Evolutionary conservation across 2,113 vertebrate genomes (phyloP), one percentile per base, ranked within the genome.

Genomic region (Xyrauchen texanus): DNA sequence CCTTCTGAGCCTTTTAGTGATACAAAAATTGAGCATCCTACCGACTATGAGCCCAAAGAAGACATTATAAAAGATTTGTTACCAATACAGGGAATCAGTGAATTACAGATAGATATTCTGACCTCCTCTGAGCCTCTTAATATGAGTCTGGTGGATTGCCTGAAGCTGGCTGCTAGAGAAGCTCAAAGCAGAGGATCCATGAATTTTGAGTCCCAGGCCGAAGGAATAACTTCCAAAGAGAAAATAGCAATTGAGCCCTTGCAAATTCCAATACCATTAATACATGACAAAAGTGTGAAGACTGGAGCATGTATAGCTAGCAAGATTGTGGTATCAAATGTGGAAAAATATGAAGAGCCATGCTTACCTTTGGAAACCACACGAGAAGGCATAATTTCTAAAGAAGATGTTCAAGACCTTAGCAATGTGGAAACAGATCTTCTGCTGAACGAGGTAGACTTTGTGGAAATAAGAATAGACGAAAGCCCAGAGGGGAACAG

Each of bases 381-480:
- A n/a, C 10, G 78, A 7, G 76, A 81, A 55, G 72, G 44, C 45
- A 46, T 49, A 42, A 55, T 42, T 55, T n/a, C n/a, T 5, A 62
- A 52, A 9, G 55, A 60, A 55, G 62, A 75, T 63, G 58, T 46
- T 68, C 60, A 52, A 7, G 15, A 55, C 11, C 4, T 34, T 16
- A 5, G n/a, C 9, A 12, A 34, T 69, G 45, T 12, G 71, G 84
- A 57, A 49, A 68, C 57, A n/a, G 8, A 12, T 66, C 80, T 81
- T 0, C 79, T 73, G 11, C 73, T 88, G 79, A 89, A 45, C 45
- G 85, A 87, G 71, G 86, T 75, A 16, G 87, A 88, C 8, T 8
- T 88, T 34, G 83, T 87, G 53, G 86, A 91, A 10, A 82, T 88
- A 66, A 85, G 77, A 9, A 70, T 52, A 70, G 88, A 89, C 53